These are phyloP conservation scores for Dasypolia templi DNA, from an alignment of 2,888 invertebrate genomes.

Conservation along the genomic window DNA sequence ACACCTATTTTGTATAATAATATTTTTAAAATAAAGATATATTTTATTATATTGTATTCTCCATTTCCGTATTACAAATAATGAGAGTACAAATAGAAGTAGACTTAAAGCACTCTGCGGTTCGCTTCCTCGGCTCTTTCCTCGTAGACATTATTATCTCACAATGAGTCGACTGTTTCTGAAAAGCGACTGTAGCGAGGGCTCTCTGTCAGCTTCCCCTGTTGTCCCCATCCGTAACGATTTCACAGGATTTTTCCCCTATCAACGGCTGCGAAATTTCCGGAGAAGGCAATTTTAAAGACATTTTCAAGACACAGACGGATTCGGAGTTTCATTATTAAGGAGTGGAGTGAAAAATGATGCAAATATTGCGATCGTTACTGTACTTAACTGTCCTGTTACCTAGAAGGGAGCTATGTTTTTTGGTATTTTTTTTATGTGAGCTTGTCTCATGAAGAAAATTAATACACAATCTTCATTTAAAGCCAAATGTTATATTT, in stretches of 20 bases:
- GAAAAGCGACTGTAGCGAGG: constrained; percentile 54
- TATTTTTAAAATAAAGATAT: too few species aligned
- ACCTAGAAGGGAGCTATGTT: not conserved
- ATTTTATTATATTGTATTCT: too few species aligned
- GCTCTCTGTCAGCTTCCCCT: constrained; percentile 46
- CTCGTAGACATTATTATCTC: constrained; percentile 61
- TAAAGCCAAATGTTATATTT: not conserved
- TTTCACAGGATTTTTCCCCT: constrained; percentile 61
- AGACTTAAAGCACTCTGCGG: constrained; percentile 48
- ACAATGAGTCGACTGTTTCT: constrained; percentile 64
- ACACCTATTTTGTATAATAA: too few species aligned
- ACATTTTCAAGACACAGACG: constrained; percentile 58
- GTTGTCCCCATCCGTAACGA: constrained; percentile 57
- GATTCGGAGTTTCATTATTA: constrained; percentile 50
- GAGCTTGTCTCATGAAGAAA: not conserved
- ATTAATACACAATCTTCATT: not conserved
- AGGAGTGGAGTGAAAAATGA: constrained; percentile 52
- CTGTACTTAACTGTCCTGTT: not conserved
- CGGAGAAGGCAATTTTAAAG: constrained; percentile 59
- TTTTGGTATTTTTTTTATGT: constrained; percentile 10
- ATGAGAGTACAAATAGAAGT: constrained; percentile 41
- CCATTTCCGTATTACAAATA: constrained; percentile 25
- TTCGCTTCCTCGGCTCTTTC: constrained; percentile 34
- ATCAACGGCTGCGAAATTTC: constrained; percentile 50
- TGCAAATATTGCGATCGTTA: constrained; percentile 37